Evolutionary conservation across 2,797 vertebrate genomes (phyloP), one percentile per base, ranked within the genome.

Genomic region (Oreonectes daqikongensis): DNA sequence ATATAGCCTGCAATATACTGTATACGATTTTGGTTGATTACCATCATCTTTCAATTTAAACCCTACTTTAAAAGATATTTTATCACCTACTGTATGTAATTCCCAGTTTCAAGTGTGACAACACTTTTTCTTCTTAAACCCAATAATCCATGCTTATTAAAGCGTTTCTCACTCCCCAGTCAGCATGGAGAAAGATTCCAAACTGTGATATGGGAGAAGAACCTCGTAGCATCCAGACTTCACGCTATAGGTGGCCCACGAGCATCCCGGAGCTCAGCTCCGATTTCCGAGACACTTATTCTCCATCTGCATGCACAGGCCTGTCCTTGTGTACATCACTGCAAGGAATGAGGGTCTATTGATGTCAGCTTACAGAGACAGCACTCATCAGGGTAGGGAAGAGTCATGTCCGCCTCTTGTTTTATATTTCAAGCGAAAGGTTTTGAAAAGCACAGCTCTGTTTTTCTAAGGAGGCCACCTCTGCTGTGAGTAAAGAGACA

Each of bases 211-310:
- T 18, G 26, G 17, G 4, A 55, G 32, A 67, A 42, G 18, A 55
- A 53, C 35, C 59, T 68, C 7, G 0, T 44, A 70, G 60, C 48
- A 78, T 64, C 55, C 69, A 79, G 53, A 59, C 65, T 66, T 59
- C 72, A 79, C 79, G 11, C 46, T 76, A 80, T 79, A 81, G 85
- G 75, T 84, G 82, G 78, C n/a, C 69, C 1, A 3, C 65, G 80
- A 79, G 80, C 77, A 73, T 79, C 55, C 52, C 80, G 61, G 66
- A 40, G 32, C 44, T 42, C 38, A 28, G 67, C 65, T 77, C 26
- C n/a, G 18, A 32, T 77, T 74, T 75, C 73, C 52, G 22, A 8
- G 55, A 68, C 53, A 48, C 63, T 59, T 70, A 38, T 69, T 63
- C 48, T 10, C 32, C 32, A 40, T 48, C 40, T 52, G 66, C 81